Conservation (phyloP, 2,113 vertebrate species). For the Ophthalmotilapia sp. region DNA sequence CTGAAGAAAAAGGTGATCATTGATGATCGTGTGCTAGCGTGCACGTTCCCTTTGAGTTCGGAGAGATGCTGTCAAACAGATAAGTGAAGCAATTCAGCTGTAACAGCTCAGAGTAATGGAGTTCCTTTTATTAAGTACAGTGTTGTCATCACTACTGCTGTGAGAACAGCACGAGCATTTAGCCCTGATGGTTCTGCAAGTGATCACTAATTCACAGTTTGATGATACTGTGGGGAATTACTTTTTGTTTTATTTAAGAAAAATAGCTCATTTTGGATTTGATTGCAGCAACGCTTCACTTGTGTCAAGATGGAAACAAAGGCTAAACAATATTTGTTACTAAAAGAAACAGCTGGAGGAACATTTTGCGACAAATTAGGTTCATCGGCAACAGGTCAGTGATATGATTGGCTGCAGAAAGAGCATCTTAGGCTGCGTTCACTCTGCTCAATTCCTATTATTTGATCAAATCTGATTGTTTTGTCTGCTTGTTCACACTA, state of each 20-base stretch:
- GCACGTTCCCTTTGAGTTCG: background rate
- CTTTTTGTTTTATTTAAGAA: background rate
- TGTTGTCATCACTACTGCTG: background rate
- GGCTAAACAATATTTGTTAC: background rate
- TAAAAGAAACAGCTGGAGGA: background rate
- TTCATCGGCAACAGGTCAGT: background rate
- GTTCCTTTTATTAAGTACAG: background rate
- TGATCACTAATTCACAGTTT: background rate
- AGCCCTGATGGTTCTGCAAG: background rate
- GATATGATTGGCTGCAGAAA: background rate
- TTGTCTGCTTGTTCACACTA: no score
- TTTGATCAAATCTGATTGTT: no score
- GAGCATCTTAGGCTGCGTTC: rapidly evolving
- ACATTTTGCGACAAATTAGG: background rate
- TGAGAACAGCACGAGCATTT: background rate
- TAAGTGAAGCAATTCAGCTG: background rate
- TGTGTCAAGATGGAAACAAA: background rate
- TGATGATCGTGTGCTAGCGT: background rate
- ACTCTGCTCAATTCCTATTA: no score
- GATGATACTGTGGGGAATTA: background rate
- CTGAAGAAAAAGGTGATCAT: slow-evolving; percentile 79
- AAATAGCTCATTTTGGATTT: background rate
- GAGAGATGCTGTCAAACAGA: background rate
- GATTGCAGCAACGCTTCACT: background rate
- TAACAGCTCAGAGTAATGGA: background rate